These are phyloP conservation scores for Tipula lateralis DNA, from an alignment of 2,888 invertebrate species.

Conservation along the genomic window DNA sequence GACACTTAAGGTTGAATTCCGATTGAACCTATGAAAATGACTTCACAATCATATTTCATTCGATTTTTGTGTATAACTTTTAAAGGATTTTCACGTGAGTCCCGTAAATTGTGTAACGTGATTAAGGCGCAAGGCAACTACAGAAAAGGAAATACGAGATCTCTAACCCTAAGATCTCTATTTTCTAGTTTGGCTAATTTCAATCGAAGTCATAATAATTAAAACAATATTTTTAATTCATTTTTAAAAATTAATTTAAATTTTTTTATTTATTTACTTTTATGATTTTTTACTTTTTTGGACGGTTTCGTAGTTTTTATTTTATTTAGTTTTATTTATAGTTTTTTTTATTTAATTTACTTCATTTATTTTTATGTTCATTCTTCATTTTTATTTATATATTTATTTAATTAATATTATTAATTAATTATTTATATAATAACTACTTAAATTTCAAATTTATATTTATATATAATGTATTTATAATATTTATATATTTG, in stretches of 20 bases:
- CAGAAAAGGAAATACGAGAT: too few species aligned
- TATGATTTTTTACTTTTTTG: conserved; percentile 19
- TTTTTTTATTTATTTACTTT: conserved; percentile 7
- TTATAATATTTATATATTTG: not conserved
- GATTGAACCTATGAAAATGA: too few species aligned
- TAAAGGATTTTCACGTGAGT: too few species aligned
- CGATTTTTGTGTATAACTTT: too few species aligned
- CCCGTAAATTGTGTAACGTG: too few species aligned
- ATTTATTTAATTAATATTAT: not conserved
- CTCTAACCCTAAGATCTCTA: too few species aligned
- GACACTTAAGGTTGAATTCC: too few species aligned
- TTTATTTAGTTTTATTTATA: conserved; percentile 6
- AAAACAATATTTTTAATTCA: not conserved
- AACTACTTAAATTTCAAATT: conserved; percentile 9
- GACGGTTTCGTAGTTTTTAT: conserved; percentile 11
- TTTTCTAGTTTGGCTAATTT: too few species aligned
- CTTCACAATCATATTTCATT: too few species aligned
- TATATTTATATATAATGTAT: not conserved
- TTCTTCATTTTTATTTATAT: conserved; percentile 20
- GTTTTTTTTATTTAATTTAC: not conserved
- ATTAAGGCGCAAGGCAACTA: too few species aligned
- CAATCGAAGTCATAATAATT: too few species aligned
- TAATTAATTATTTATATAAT: conserved; percentile 13
- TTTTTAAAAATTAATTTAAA: conserved; percentile 20
- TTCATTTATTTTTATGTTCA: not conserved